Percentiles rank a stretch among this genome's conserved stretches.
Evolutionary conservation across 1,140 invertebrate species (phyloP).

Genomic region (Drosophila pandora): DNA sequence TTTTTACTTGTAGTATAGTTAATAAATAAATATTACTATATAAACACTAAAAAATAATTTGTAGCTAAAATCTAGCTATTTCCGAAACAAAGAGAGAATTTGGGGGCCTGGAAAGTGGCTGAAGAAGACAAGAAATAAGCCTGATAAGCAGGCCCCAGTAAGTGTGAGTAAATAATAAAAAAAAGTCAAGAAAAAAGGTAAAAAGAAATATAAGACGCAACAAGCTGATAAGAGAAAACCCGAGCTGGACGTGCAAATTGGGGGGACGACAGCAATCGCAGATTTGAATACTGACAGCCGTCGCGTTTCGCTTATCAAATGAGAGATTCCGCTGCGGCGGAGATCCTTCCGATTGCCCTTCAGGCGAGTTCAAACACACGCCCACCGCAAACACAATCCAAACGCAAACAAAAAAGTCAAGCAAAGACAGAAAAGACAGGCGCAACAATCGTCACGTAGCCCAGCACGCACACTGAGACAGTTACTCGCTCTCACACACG

Average conservation of each 20-base stretch:
- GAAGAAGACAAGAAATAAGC: neutral
- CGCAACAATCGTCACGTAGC: constrained; percentile 72
- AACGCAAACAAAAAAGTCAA: constrained; percentile 41
- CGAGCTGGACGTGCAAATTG: constrained; percentile 23
- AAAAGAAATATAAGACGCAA: constrained; percentile 13
- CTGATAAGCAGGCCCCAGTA: constrained; percentile 8
- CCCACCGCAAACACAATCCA: neutral
- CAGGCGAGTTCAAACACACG: constrained; percentile 35
- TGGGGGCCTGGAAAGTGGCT: constrained; percentile 8
- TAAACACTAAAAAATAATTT: too few species aligned
- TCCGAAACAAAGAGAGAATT: neutral
- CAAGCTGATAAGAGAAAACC: constrained; percentile 22
- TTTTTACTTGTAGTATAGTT: too few species aligned
- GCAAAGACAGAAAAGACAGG: constrained; percentile 64
- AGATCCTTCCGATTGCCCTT: constrained; percentile 58
- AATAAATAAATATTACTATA: too few species aligned
- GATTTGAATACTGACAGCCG: constrained; percentile 24
- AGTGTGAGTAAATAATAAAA: constrained; percentile 31
- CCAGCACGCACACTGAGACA: constrained; percentile 45
- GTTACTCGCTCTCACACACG: constrained; percentile 1
- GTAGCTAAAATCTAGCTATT: too few species aligned
- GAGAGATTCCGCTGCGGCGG: constrained; percentile 17
- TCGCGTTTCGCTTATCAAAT: constrained; percentile 28
- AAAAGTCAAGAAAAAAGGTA: neutral
- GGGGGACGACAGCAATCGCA: constrained; percentile 9